Conservation (phyloP, 2,113 vertebrate genomes). For the Pangasianodon hypophthalmus region DNA sequence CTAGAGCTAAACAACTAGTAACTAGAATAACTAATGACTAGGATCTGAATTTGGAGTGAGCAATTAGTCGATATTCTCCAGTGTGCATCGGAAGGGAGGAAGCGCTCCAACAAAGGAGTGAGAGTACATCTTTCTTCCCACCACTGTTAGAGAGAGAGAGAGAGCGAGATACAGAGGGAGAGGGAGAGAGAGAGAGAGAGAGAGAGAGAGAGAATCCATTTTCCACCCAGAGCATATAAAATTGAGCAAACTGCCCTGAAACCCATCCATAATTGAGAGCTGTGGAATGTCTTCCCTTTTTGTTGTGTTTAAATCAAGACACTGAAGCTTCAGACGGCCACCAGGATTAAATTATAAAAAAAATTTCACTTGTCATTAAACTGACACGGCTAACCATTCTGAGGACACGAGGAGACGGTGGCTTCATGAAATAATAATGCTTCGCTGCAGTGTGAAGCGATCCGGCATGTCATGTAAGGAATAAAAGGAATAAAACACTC, state of each 20-base stretch:
- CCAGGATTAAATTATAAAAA: slow-evolving; percentile 53
- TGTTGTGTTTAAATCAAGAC: slow-evolving; percentile 51
- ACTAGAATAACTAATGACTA: slow-evolving; percentile 41
- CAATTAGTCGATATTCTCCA: slow-evolving; percentile 44
- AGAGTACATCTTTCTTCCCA: background rate
- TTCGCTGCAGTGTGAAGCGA: background rate
- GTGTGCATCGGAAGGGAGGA: slow-evolving; percentile 35
- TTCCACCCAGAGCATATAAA: background rate
- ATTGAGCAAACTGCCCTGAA: slow-evolving; percentile 55
- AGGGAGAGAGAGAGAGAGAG: background rate
- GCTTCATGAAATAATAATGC: slow-evolving; percentile 26
- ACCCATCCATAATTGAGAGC: slow-evolving; percentile 58
- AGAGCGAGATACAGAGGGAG: background rate
- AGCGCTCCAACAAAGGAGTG: background rate
- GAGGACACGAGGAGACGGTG: slow-evolving; percentile 29
- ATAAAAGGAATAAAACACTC: background rate
- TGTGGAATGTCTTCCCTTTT: slow-evolving; percentile 42
- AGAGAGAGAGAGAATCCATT: background rate
- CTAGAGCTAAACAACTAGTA: background rate
- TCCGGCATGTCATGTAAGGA: background rate
- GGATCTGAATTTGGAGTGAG: slow-evolving; percentile 49
- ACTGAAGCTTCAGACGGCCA: slow-evolving; percentile 30
- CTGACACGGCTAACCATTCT: slow-evolving; percentile 43
- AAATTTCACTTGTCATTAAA: slow-evolving; percentile 51
- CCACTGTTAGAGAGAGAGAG: background rate